These are phyloP conservation scores for Meiosimyza platycephala DNA, from an alignment of 2,888 invertebrate genomes.

Conservation along the genomic window DNA sequence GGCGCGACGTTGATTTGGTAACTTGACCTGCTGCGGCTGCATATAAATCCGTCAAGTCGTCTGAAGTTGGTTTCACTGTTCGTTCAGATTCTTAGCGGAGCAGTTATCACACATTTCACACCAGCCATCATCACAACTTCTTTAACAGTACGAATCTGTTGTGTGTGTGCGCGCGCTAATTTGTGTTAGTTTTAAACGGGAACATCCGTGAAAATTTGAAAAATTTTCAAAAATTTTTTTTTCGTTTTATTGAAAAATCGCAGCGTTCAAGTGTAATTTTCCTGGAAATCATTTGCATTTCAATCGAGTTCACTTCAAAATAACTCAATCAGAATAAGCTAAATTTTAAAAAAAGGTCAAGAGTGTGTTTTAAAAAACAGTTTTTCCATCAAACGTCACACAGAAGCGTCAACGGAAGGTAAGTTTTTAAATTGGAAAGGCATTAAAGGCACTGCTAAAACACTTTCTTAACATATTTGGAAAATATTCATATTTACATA, in stretches of 20 bases:
- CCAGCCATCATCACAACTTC: background rate
- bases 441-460: too few species aligned
- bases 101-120: conserved; percentile 50
- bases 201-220: conserved; percentile 7
- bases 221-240: too few species aligned
- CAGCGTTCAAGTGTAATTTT: background rate
- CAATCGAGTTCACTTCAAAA: too few species aligned
- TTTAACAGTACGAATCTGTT: background rate
- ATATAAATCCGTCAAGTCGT: conserved; percentile 61
- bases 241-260: background rate
- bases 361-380: too few species aligned
- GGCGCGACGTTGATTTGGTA: conserved; percentile 1
- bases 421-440: too few species aligned
- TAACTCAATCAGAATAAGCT: too few species aligned
- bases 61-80: conserved; percentile 58
- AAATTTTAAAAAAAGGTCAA: too few species aligned
- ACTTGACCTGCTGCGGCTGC: conserved; percentile 35
- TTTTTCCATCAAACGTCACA: too few species aligned
- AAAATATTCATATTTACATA: too few species aligned
- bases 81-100: conserved; percentile 59
- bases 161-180: conserved; percentile 3
- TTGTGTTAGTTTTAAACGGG: background rate
- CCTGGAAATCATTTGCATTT: too few species aligned
- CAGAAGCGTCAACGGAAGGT: too few species aligned
- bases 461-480: too few species aligned